A percentile compares a stretch with the other conserved stretches of the same genome.
Evolutionary conservation across 2,113 vertebrate genomes (phyloP).

Genomic region (Bettongia penicillata): DNA sequence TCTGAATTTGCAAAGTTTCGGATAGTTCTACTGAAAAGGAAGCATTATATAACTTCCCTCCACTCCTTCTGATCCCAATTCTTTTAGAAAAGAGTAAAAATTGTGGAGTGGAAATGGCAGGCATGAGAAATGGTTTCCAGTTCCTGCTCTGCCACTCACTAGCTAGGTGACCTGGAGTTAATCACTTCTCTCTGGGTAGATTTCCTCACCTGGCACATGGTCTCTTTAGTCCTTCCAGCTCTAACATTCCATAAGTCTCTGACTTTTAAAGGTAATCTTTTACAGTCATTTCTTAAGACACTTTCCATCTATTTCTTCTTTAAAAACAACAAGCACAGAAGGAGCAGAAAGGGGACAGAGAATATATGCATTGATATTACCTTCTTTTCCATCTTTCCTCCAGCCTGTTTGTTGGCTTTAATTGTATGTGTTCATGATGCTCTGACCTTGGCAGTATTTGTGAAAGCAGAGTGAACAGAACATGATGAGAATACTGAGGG

Average conservation of each 20-base stretch:
- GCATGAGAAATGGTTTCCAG: background rate
- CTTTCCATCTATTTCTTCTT: background rate
- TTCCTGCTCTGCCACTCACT: background rate
- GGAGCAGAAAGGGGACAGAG: background rate
- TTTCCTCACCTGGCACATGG: background rate
- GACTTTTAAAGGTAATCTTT: background rate
- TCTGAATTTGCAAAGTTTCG: background rate
- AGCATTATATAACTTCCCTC: background rate
- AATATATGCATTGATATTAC: background rate
- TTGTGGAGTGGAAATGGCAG: background rate
- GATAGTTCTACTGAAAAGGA: background rate
- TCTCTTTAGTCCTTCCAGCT: background rate
- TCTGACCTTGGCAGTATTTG: background rate
- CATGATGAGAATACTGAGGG: slow-evolving; percentile 34
- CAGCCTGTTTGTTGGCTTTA: background rate
- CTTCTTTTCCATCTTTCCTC: background rate
- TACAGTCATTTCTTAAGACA: background rate
- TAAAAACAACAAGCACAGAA: background rate
- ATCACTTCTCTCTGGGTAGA: background rate
- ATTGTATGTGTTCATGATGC: slow-evolving; percentile 2
- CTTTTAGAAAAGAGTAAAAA: background rate
- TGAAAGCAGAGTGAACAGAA: slow-evolving; percentile 1
- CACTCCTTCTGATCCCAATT: background rate
- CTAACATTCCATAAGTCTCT: background rate
- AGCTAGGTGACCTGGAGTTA: background rate